Base-by-base conservation (phyloP, 2,797 vertebrate genomes). In the Galago senegalensis region DNA sequence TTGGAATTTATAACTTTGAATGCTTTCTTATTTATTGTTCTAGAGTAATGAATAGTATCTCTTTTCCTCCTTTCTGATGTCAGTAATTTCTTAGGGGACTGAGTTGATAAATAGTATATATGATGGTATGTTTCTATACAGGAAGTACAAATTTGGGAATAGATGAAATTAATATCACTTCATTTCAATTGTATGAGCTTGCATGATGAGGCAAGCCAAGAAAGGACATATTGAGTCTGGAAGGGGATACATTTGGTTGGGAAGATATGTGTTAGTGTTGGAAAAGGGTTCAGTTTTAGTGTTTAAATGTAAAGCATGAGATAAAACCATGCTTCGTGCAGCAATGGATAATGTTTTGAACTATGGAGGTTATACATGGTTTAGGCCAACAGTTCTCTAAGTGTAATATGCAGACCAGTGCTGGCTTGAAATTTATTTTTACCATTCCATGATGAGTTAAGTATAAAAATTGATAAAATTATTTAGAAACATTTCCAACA, bases 241-340 rank as follows among this genome's bases (percentile, higher is more conserved):
- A 10, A n/a, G 23, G 34, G 40, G 67, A 76, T 85, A 58, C 65
- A 18, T 77, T 89, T 75, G n/a, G 7, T 79, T 73, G 34, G 21
- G 21, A 43, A 69, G 23, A 75, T 46, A 49, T 0, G 20, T 37
- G n/a, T 75, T 85, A 89, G 61, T 70, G 17, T 75, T 77, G 67
- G 37, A 37, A 46, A 88, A n/a, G 7, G 82, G 2, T 80, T 81
- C 46, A 70, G 23, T 84, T 84, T 87, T 49, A 11, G 12, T 25
- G 89, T 77, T 86, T 67, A 85, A 88, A 53, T 86, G 34, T 56
- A 75, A 29, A 67, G 20, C 14, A 7, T 93, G 73, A 94, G 18
- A 46, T 76, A 87, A 88, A 34, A 2, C 61, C 18, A 53, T 34
- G 34, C 43, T 80, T 85, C 70, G 69, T 80, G 76, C 91, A 37